phyloP scores from a whole-genome alignment of 1,140 invertebrate genomes.

The Archivesica marissinica region DNA sequence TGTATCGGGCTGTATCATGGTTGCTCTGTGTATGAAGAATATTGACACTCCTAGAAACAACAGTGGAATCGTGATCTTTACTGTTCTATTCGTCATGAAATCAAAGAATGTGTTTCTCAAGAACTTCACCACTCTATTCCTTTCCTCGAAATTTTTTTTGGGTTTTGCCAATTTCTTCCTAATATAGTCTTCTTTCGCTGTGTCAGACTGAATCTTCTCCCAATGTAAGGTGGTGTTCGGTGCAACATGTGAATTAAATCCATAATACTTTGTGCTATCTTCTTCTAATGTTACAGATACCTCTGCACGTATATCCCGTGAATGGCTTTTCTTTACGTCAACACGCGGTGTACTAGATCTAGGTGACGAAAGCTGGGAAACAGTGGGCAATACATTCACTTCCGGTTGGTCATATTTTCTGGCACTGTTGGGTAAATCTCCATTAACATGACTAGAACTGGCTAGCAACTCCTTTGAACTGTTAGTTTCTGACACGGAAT shows the following conservation, averaged over 20 bases:
- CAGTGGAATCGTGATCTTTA: constrained; percentile 64
- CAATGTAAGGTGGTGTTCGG: background rate
- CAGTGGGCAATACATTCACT: background rate
- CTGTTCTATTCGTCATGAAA: constrained; percentile 68
- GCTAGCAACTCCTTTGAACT: background rate
- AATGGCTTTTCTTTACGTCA: background rate
- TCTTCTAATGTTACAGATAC: background rate
- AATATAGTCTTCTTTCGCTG: background rate
- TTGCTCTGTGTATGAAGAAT: constrained; percentile 72
- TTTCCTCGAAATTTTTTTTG: background rate
- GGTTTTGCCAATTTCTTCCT: background rate
- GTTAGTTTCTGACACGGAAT: constrained; percentile 18
- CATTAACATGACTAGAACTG: background rate
- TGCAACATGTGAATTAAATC: background rate
- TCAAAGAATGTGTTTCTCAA: constrained; percentile 2
- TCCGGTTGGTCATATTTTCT: background rate
- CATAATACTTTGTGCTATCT: background rate
- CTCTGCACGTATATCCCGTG: background rate
- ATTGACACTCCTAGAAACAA: constrained; percentile 60
- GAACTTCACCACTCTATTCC: background rate
- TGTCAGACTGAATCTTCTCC: constrained; percentile 13
- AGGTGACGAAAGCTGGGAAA: background rate
- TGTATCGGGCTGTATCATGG: constrained; percentile 72
- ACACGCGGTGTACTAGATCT: background rate
- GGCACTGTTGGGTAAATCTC: background rate